A percentile compares a stretch with the other conserved stretches of the same genome.
Conservation (phyloP, 2,888 invertebrate species). For the Operophtera brumata region DNA sequence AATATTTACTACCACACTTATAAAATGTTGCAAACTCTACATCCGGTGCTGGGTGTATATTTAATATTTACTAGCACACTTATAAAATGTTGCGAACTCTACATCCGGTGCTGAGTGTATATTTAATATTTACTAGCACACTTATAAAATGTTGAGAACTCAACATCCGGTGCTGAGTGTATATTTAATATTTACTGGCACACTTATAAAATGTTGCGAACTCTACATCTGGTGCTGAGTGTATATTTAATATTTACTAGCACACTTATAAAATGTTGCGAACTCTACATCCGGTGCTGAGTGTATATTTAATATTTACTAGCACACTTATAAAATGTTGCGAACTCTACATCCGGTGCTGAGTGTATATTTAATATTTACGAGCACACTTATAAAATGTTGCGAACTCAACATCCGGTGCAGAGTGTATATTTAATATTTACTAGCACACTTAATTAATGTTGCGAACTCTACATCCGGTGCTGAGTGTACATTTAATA, state of each 20-base stretch:
- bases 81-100: conserved; percentile 6
- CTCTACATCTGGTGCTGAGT: neutral
- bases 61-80: conserved; percentile 6
- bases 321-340: conserved; percentile 8
- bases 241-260: conserved; percentile 1
- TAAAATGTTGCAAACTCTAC: conserved; percentile 9
- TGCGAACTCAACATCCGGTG: conserved; percentile 2
- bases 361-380: conserved; percentile 1
- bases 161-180: neutral
- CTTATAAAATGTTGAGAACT: conserved; percentile 5
- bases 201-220: conserved; percentile 6
- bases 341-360: neutral
- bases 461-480: conserved; percentile 3
- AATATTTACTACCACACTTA: conserved; percentile 7
- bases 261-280: conserved; percentile 8
- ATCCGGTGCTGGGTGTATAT: neutral
- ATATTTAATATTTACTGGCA: conserved; percentile 5
- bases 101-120: neutral
- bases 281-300: neutral
- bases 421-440: neutral
- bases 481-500: neutral
- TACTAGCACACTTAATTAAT: conserved; percentile 5
- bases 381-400: conserved; percentile 7
- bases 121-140: conserved; percentile 6
- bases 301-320: conserved; percentile 1